Conservation (phyloP, 2,797 vertebrate genomes). For the Schizothorax lantsangensis region DNA sequence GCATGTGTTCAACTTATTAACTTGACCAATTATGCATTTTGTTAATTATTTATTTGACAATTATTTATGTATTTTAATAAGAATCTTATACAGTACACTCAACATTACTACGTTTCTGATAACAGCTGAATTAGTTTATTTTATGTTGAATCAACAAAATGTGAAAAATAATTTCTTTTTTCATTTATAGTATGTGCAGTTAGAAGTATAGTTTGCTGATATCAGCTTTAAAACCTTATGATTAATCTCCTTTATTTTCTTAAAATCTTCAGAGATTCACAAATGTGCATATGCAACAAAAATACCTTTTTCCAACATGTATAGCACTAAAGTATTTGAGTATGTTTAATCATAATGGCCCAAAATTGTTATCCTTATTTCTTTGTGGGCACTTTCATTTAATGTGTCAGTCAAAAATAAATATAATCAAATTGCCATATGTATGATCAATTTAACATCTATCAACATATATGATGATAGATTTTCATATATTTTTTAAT, state of each 20-base stretch:
- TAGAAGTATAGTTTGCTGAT: not conserved
- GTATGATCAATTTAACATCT: not conserved
- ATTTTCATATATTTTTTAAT: not conserved
- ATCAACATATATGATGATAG: not conserved
- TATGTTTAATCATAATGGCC: constrained; percentile 5
- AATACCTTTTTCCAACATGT: not conserved
- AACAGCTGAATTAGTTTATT: not conserved
- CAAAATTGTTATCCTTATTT: not conserved
- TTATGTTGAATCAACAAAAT: constrained; percentile 25
- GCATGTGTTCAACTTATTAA: constrained; percentile 36
- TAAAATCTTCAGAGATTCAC: not conserved
- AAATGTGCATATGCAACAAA: not conserved
- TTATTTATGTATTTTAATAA: constrained; percentile 61
- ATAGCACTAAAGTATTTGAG: not conserved
- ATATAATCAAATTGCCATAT: not conserved
- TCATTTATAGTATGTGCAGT: not conserved
- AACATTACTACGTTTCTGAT: not conserved
- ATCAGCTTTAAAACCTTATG: not conserved
- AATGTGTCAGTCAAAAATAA: not conserved
- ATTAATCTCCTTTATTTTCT: constrained; percentile 14
- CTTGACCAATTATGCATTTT: constrained; percentile 64
- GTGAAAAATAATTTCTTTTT: constrained; percentile 29
- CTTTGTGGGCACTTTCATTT: constrained; percentile 18
- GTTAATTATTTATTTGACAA: constrained; percentile 67
- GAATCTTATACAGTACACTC: not conserved